phyloP scores from a whole-genome alignment of 2,113 vertebrate genomes.

The Pedionomus torquatus region DNA sequence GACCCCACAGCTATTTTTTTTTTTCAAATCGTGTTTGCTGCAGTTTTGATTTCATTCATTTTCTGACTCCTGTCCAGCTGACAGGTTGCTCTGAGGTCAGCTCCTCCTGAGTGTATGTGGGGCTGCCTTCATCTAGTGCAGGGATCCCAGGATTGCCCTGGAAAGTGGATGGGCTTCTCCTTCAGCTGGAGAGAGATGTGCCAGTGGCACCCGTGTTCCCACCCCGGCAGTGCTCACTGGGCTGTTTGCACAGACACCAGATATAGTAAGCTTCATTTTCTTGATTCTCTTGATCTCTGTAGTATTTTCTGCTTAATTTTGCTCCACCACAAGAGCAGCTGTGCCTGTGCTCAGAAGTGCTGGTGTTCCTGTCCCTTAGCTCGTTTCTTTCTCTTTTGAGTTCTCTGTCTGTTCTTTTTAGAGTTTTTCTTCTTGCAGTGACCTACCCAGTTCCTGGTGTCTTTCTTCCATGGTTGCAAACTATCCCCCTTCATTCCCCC shows the following conservation, averaged over 20 bases:
- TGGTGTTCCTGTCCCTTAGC: neutral
- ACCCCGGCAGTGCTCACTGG: rapidly evolving
- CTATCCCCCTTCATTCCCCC: neutral
- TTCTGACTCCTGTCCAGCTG: neutral
- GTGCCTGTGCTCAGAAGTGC: neutral
- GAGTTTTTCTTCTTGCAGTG: neutral
- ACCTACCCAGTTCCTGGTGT: neutral
- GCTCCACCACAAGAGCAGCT: neutral
- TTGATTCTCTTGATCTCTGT: rapidly evolving
- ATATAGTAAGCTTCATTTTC: neutral
- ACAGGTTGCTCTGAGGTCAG: neutral
- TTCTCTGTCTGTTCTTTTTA: neutral
- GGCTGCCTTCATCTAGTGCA: neutral
- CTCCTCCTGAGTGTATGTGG: neutral
- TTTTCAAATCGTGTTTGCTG: neutral
- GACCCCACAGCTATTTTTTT: neutral
- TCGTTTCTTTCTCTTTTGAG: neutral
- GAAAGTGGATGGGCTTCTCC: neutral
- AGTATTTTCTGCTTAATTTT: neutral
- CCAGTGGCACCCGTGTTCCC: neutral
- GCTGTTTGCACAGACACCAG: neutral
- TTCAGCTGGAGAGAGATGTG: neutral
- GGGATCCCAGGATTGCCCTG: neutral
- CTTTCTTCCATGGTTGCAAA: neutral
- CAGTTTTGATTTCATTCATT: neutral